Evolutionary conservation across 1,140 invertebrate genomes (phyloP).

Genomic region (Heliconius nattereri): DNA sequence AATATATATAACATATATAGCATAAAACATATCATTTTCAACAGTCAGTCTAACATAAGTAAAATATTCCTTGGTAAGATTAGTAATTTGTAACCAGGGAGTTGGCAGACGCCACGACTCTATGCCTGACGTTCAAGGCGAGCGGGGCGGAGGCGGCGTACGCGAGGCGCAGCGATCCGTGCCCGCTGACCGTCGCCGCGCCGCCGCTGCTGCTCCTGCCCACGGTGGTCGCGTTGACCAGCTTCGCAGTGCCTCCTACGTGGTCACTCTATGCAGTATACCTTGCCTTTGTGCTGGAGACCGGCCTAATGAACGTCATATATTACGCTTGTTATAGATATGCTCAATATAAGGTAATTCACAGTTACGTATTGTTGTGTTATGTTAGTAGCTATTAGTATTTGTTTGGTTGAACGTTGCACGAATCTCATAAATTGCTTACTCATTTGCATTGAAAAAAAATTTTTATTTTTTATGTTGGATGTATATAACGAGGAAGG

Average conservation of each 20-base stretch:
- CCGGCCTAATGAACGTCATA: conserved; percentile 59
- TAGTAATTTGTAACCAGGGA: conserved; percentile 76
- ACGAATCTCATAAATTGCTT: too few relatives aligned
- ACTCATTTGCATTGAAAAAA: too few relatives aligned
- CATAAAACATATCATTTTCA: neutral
- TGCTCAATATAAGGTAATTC: conserved; percentile 59
- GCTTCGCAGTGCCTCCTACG: conserved; percentile 59
- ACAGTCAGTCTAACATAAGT: neutral
- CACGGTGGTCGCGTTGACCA: conserved; percentile 54
- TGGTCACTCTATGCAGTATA: conserved; percentile 62
- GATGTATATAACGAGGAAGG: too few relatives aligned
- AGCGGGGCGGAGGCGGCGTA: conserved; percentile 85
- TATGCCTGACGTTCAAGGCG: conserved; percentile 86
- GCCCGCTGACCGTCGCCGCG: conserved; percentile 82
- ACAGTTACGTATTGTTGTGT: neutral
- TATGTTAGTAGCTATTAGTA: neutral
- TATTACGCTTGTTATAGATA: conserved; percentile 65
- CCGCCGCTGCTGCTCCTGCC: conserved; percentile 76
- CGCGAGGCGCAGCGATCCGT: conserved; percentile 77
- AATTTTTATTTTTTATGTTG: too few relatives aligned
- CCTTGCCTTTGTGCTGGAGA: conserved; percentile 61
- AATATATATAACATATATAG: too few relatives aligned
- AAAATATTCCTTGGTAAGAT: neutral
- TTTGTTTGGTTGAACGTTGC: neutral
- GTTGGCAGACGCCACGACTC: conserved; percentile 85